Percentiles rank a stretch among this genome's conserved stretches.
phyloP scores from a whole-genome alignment of 1,140 invertebrate species.

The Atta texana region DNA sequence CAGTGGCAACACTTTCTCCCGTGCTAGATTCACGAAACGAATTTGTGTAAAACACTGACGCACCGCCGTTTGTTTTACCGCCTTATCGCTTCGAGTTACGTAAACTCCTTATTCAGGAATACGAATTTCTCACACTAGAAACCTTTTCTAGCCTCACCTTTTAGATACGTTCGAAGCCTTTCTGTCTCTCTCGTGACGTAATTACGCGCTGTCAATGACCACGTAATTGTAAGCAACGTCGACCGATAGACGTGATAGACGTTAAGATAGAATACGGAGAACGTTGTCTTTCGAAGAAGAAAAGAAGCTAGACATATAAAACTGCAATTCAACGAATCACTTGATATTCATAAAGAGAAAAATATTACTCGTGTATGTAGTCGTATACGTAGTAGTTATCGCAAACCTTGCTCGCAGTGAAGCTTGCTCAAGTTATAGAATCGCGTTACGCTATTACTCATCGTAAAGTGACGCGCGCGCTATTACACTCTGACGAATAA shows the following conservation, averaged over 20 bases:
- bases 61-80: slow-evolving; percentile 4
- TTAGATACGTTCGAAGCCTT: slow-evolving; percentile 21
- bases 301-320: not conserved
- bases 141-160: slow-evolving; percentile 37
- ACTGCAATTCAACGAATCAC: not conserved
- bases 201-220: slow-evolving; percentile 54
- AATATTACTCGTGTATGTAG: not conserved
- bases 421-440: slow-evolving; percentile 2
- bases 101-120: slow-evolving; percentile 51
- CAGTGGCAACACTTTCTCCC: slow-evolving; percentile 59
- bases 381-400: not conserved
- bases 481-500: slow-evolving; percentile 20
- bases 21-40: slow-evolving; percentile 53
- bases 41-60: slow-evolving; percentile 45
- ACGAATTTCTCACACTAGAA: slow-evolving; percentile 56
- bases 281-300: not conserved
- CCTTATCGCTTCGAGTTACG: slow-evolving; percentile 28
- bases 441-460: slow-evolving; percentile 39
- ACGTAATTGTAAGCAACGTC: slow-evolving; percentile 39
- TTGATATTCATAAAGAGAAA: not conserved
- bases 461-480: slow-evolving; percentile 19
- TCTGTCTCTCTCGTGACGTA: slow-evolving; percentile 38
- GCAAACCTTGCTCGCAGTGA: not conserved
- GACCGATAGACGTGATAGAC: not conserved
- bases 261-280: not conserved